Conservation (phyloP, 2,113 vertebrate genomes). For the Calonectris borealis region DNA sequence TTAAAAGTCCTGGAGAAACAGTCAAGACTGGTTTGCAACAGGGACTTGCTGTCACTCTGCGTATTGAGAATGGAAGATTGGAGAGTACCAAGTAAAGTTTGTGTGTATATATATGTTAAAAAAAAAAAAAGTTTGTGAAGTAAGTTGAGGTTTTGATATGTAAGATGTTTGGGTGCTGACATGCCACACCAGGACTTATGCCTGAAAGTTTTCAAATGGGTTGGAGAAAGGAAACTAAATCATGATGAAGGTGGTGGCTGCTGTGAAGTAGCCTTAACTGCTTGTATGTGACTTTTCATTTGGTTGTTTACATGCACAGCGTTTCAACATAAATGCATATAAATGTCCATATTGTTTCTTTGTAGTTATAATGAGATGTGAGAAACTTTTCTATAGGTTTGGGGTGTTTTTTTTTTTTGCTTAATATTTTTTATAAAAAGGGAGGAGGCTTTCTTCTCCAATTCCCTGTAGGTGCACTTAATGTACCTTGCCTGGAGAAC, state of each 20-base stretch:
- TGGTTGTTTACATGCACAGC: not conserved
- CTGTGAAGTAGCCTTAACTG: not conserved
- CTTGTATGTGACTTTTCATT: not conserved
- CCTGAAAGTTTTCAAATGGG: not conserved
- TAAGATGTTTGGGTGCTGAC: not conserved
- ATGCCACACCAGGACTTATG: not conserved
- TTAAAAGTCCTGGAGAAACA: not conserved
- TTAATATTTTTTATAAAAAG: not conserved
- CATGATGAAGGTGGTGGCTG: not conserved
- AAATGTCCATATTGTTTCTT: not conserved
- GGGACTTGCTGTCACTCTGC: not conserved
- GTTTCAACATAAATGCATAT: not conserved
- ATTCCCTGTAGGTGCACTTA: not conserved
- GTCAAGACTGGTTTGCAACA: not conserved
- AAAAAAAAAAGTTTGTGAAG: not conserved
- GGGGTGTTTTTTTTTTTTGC: not conserved
- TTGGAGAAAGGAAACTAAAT: not conserved
- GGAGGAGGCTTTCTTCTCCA: not conserved
- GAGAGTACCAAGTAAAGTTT: not conserved
- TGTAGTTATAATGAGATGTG: not conserved
- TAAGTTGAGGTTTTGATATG: not conserved
- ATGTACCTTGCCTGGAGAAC: not conserved
- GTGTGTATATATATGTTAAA: not conserved
- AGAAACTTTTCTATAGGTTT: not conserved
- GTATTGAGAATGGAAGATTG: not conserved